Conservation (phyloP, 2,888 invertebrate genomes). For the Plemyria rubiginata region DNA sequence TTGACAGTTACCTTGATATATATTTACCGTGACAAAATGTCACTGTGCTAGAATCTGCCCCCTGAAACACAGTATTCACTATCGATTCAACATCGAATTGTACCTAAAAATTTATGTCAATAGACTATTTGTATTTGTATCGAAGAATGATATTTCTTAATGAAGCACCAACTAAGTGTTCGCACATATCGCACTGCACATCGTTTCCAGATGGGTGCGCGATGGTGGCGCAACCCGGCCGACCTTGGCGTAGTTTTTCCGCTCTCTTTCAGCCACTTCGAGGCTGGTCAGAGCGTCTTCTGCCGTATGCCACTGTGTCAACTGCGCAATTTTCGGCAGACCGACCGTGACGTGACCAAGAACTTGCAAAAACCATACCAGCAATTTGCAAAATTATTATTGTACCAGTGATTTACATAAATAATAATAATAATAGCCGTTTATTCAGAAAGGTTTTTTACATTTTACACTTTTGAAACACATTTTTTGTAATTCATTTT, state of each 20-base stretch:
- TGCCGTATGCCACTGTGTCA: conserved; percentile 53
- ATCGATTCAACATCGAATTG: no score
- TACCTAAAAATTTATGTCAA: no score
- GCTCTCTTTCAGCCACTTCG: conserved; percentile 81
- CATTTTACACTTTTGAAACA: no score
- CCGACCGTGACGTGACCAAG: conserved; percentile 34
- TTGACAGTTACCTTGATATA: no score
- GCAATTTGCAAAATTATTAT: conserved; percentile 24
- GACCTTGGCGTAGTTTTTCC: conserved; percentile 83
- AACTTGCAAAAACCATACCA: conserved; percentile 35
- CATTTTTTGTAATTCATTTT: no score
- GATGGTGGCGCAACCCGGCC: conserved; percentile 67
- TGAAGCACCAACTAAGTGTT: conserved; percentile 48
- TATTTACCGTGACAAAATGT: no score
- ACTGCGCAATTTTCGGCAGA: conserved; percentile 41
- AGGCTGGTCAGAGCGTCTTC: conserved; percentile 60
- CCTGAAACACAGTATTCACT: no score
- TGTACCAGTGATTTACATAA: conserved; percentile 8
- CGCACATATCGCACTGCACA: conserved; percentile 51
- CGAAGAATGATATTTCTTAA: conserved; percentile 36
- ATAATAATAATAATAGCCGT: no score
- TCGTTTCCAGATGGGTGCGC: conserved; percentile 73
- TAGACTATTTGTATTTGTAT: conserved; percentile 20
- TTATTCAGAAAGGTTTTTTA: no score
- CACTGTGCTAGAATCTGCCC: no score